Evolutionary conservation across 2,888 invertebrate species (phyloP), one percentile per base, ranked within the genome.

Genomic region (Dermolepida albohirtum): DNA sequence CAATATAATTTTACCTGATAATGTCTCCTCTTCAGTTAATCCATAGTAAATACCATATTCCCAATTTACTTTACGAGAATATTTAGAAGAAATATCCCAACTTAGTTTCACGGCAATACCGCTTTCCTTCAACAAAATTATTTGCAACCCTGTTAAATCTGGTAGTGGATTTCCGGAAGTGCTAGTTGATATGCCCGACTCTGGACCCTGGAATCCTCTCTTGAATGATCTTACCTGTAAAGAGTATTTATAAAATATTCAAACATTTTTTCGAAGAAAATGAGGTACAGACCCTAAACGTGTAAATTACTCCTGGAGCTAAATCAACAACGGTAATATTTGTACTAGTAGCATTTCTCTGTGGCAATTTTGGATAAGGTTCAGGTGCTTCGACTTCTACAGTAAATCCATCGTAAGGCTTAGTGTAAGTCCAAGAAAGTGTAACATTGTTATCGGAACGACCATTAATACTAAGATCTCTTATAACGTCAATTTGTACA

Each of bases 11-110:
- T 50, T 78, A 90, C 91, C 86, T 81, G 87, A 86, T 55, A 87
- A 83, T 14, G 89, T 83, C 69, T 90, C 88, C 5, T 86, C 85
- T 76, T 84, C 86, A 73, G 78, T 85, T 2, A 87, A 81, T 0
- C 89, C 90, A 76, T 92, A 94, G 79, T 92, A 90, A 47, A 94
- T 85, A 16, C 90, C 92, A 78, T 94, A 95, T 4, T 84, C 75
- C 88, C 88, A 89, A 50, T 84, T 84, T 6, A 84, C 79, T 70
- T 86, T 89, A n/a, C 87, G 82, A 0, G 84, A 82, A 43, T 85
- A 86, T 17, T 85, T 85, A 0, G 92, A 6, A 34, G 34, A 90
- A 7, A 87, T 85, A 11, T 86, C 83, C 94, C 94, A 94, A 7
- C 82, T 83, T 12, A 94, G 76, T 72, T 88, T 87, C 0, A 92